phyloP scores from a whole-genome alignment of 2,113 vertebrate species.

The Rattus norvegicus region GRCr8 NC_086024.1:115401501-115402000 shows the following conservation, averaged over 20 bases:
- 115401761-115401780: slow-evolving; percentile 84
- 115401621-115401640: slow-evolving; percentile 95
- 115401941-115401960: not conserved
- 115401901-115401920: not conserved
- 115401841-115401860: slow-evolving; percentile 20
- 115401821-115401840: slow-evolving; percentile 86
- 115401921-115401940: not conserved
- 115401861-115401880: not conserved
- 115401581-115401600: slow-evolving; percentile 96
- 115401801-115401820: slow-evolving; percentile 94
- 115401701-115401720: slow-evolving; percentile 97
- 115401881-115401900: slow-evolving; percentile 1
- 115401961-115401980: slow-evolving; percentile 22
- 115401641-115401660: slow-evolving; percentile 98
- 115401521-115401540: slow-evolving; percentile 91
- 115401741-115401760: slow-evolving; percentile 74
- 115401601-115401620: slow-evolving; percentile 96
- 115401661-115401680: slow-evolving; percentile 98
- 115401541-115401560: slow-evolving; percentile 97
- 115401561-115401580: slow-evolving; percentile 99
- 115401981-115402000: slow-evolving; percentile 20
- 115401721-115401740: slow-evolving; percentile 77
- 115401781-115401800: slow-evolving; percentile 95
- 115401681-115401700: slow-evolving; percentile 92
- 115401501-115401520: slow-evolving; percentile 93